These are phyloP conservation scores for Antigone vipio DNA, from an alignment of 2,113 vertebrate genomes.

Conservation along the genomic window DNA sequence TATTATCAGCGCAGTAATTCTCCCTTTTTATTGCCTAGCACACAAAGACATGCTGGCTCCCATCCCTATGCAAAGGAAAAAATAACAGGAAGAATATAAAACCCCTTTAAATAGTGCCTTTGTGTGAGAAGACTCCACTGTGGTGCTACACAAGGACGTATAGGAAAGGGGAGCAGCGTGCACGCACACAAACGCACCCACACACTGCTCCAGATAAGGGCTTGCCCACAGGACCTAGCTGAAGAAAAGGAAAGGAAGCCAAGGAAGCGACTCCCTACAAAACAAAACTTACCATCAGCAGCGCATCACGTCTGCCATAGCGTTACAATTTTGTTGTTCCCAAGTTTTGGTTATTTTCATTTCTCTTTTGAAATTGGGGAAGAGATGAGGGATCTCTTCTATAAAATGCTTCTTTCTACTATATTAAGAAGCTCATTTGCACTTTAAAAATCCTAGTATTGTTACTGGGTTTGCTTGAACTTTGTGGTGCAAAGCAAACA, in stretches of 20 bases:
- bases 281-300: neutral
- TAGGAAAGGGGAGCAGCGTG: neutral
- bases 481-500: slow-evolving; percentile 57
- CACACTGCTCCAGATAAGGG: neutral
- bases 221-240: neutral
- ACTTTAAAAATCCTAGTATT: slow-evolving; percentile 61
- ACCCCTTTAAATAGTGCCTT: neutral
- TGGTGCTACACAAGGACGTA: neutral
- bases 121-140: neutral
- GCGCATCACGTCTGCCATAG: neutral
- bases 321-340: neutral
- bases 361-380: neutral
- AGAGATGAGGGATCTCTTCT: neutral
- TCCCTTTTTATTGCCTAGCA: neutral
- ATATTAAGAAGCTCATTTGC: slow-evolving; percentile 48
- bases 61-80: neutral
- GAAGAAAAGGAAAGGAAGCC: neutral
- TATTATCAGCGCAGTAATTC: neutral
- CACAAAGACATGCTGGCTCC: neutral
- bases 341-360: neutral
- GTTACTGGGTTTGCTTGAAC: slow-evolving; percentile 63
- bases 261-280: neutral
- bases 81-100: neutral
- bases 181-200: neutral
- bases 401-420: neutral